Evolutionary conservation across 2,113 vertebrate species (phyloP).

Genomic region (Alouatta palliata): DNA sequence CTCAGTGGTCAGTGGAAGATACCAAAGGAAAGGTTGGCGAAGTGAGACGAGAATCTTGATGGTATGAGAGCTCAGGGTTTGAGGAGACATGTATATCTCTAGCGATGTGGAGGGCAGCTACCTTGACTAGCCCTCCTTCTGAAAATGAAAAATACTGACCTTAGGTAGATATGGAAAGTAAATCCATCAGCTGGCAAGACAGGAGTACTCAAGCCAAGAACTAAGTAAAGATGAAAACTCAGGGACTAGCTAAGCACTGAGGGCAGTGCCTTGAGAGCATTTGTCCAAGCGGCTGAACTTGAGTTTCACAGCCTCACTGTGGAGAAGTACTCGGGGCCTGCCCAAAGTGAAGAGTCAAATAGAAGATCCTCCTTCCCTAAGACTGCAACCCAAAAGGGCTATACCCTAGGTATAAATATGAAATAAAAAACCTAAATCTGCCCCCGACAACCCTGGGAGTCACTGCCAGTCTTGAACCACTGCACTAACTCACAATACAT

Average conservation of each 20-base stretch:
- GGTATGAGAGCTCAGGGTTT: neutral
- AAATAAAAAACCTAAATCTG: neutral
- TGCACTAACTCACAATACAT: neutral
- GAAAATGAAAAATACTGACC: neutral
- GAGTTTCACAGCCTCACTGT: neutral
- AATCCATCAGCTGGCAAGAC: neutral
- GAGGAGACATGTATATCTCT: neutral
- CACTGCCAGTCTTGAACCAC: neutral
- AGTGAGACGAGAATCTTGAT: too few species aligned
- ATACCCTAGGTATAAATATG: neutral
- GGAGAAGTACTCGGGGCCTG: neutral
- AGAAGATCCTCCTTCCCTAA: neutral
- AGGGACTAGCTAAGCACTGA: neutral
- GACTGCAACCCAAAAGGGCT: neutral
- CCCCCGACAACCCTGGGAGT: neutral
- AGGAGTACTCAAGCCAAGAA: neutral
- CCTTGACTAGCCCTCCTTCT: neutral
- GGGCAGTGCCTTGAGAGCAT: neutral
- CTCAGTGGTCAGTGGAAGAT: neutral
- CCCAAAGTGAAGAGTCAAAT: too few species aligned
- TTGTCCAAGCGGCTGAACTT: neutral
- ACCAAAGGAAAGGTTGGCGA: too few species aligned
- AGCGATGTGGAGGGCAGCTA: neutral
- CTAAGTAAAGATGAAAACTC: neutral
- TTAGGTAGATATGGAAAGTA: neutral